Percentiles rank a stretch among this genome's conserved stretches.
Conservation (phyloP, 2,888 invertebrate genomes). For the Amphipyra berbera region DNA sequence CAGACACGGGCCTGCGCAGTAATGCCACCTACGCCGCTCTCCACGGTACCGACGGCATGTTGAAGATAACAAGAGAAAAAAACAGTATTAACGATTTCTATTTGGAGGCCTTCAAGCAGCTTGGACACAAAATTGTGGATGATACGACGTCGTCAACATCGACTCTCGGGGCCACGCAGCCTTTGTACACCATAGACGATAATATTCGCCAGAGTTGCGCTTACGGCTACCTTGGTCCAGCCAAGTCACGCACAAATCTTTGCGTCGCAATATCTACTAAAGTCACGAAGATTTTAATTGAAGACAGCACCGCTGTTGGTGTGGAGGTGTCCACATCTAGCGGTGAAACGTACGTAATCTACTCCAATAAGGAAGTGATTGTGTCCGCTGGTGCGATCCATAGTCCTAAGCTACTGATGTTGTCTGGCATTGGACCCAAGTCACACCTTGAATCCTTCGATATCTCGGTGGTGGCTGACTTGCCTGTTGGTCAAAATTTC, state of each 20-base stretch:
- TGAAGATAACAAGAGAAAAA: constrained; percentile 29
- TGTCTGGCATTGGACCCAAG: constrained; percentile 70
- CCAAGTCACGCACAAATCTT: constrained; percentile 15
- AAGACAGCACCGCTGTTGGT: constrained; percentile 63
- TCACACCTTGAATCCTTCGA: constrained; percentile 53
- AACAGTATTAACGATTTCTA: accelerated
- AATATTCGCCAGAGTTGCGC: constrained; percentile 35
- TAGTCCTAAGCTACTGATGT: constrained; percentile 66
- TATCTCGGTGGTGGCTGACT: constrained; percentile 56
- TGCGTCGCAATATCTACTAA: constrained; percentile 25
- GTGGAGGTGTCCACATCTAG: constrained; percentile 51
- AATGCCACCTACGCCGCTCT: not conserved
- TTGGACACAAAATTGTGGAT: constrained; percentile 24
- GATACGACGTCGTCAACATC: constrained; percentile 35
- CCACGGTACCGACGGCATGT: constrained; percentile 40
- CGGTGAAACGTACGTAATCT: constrained; percentile 43
- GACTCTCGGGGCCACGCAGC: constrained; percentile 12
- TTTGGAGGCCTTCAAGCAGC: constrained; percentile 12
- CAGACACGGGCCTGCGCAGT: constrained; percentile 53
- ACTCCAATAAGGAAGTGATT: constrained; percentile 64
- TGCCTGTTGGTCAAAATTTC: constrained; percentile 52
- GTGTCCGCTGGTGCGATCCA: constrained; percentile 68
- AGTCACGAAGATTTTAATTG: constrained; percentile 43
- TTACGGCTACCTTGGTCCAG: constrained; percentile 18
- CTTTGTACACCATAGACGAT: constrained; percentile 30